Evolutionary conservation across 2,113 vertebrate genomes (phyloP).

Genomic region (Onychostruthus taczanowskii): DNA sequence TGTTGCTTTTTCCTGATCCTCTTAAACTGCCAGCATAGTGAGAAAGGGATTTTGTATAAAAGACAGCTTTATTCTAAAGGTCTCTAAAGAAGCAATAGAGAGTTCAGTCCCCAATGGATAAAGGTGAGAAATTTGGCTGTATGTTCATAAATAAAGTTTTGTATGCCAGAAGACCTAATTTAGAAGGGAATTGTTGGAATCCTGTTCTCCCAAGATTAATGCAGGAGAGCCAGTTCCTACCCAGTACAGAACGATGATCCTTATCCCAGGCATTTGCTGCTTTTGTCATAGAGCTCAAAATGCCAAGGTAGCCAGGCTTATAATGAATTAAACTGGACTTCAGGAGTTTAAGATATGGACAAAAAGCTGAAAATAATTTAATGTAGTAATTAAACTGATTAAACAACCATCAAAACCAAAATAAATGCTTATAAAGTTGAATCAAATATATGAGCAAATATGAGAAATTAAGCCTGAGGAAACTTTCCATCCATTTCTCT

Average conservation of each 20-base stretch:
- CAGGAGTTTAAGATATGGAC: background rate
- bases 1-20: constrained; percentile 1
- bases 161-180: background rate
- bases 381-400: background rate
- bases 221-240: background rate
- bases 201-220: background rate
- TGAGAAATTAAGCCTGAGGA: background rate
- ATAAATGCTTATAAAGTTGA: background rate
- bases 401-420: background rate
- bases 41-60: background rate
- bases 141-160: background rate
- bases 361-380: background rate
- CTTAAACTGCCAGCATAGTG: background rate
- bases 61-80: background rate
- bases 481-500: background rate
- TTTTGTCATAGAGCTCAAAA: background rate
- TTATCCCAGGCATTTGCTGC: background rate
- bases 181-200: background rate
- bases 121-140: background rate
- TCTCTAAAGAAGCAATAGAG: background rate
- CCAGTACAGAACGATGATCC: background rate
- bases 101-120: background rate
- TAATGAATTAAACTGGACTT: background rate
- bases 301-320: background rate
- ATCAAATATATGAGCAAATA: background rate